phyloP scores from a whole-genome alignment of 2,888 invertebrate genomes.

The Thecocarcelia acutangulata region DNA sequence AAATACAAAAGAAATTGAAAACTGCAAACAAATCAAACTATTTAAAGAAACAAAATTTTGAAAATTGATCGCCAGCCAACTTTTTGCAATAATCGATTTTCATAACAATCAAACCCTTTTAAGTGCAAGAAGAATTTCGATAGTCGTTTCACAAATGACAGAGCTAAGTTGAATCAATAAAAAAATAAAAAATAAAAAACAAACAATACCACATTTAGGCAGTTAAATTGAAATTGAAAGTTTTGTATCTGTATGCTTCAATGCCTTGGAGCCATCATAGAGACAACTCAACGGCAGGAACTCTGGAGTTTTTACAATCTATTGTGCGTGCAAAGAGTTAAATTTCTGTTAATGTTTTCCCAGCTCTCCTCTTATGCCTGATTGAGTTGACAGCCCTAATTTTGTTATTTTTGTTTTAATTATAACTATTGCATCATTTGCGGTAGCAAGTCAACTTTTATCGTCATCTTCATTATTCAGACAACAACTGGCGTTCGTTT shows the following conservation, averaged over 20 bases:
- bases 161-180: too few species aligned
- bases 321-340: conserved; percentile 10
- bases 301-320: neutral
- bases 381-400: conserved; percentile 48
- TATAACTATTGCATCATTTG: conserved; percentile 67
- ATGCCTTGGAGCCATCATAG: conserved; percentile 1
- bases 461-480: conserved; percentile 55
- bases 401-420: conserved; percentile 56
- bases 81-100: too few species aligned
- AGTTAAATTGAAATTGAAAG: conserved; percentile 31
- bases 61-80: too few species aligned
- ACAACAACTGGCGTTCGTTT: conserved; percentile 10
- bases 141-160: too few species aligned
- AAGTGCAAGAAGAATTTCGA: too few species aligned
- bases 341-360: conserved; percentile 13
- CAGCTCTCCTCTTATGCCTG: conserved; percentile 41
- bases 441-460: conserved; percentile 59
- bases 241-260: conserved; percentile 20
- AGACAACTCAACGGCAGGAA: neutral
- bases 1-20: too few species aligned
- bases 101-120: too few species aligned
- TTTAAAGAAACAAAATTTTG: too few species aligned
- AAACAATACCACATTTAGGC: too few species aligned
- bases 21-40: too few species aligned
- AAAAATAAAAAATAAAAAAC: too few species aligned